Evolutionary conservation across 2,113 vertebrate species (phyloP), one percentile per base, ranked within the genome.

Genomic region (Dissostichus mawsoni): DNA sequence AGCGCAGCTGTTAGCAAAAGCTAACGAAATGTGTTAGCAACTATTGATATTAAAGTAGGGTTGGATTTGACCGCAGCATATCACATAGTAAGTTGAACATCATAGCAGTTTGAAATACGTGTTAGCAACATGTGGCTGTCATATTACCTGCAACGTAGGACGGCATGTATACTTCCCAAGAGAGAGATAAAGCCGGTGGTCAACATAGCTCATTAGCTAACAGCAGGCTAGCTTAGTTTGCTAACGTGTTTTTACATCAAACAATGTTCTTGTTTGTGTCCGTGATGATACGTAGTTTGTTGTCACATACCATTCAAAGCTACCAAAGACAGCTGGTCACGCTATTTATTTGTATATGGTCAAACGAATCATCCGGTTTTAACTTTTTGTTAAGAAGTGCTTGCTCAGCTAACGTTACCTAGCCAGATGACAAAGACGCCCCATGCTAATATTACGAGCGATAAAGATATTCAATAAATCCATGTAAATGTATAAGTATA

Each of bases 11-110:
- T 67, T 81, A 73, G 82, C 69, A 12, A 11, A 48, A 68, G 48
- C 50, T 48, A 41, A 25, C 57, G 6, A 11, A 33, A 20, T 67
- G 68, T 67, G 11, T 73, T 63, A 77, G 48, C 62, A 73, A 61
- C 25, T 50, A 20, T 12, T 53, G 5, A 2, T 55, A 20, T 48
- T 20, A 48, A 62, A 64, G 14, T 45, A 45, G 52, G 48, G 29
- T 65, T 75, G 73, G 70, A 78, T 50, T 76, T 63, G 44, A 83
- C 36, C 14, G 29, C 51, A 41, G 29, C 18, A 25, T 58, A 18
- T 0, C 16, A 51, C 51, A 63, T 56, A 67, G 91, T 92, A 86
- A 90, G 91, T 88, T 51, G 6, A 64, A 65, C 11, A 11, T 0
- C 1, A 0, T 1, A 3, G 1, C 0, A 0, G 3, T 53, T 69